phyloP scores from a whole-genome alignment of 2,888 invertebrate species.

The Dicyrtoma fusca region DNA sequence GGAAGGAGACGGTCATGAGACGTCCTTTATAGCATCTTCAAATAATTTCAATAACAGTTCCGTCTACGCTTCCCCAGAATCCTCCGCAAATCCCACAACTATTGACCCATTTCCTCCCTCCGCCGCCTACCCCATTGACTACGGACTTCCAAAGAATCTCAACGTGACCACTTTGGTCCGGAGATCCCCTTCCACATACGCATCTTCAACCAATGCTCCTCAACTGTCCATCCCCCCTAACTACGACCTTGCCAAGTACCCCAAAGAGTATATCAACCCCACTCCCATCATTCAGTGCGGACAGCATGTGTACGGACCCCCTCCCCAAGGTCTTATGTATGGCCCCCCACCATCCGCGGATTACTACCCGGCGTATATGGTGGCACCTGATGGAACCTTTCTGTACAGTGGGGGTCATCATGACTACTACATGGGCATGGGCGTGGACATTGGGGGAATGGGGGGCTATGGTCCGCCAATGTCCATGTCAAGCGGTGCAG shows the following conservation, averaged over 20 bases:
- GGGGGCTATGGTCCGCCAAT: slow-evolving; percentile 7
- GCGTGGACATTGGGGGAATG: not conserved
- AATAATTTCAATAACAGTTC: slow-evolving; percentile 40
- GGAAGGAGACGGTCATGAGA: slow-evolving; percentile 54
- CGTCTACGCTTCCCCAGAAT: slow-evolving; percentile 32
- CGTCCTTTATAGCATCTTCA: slow-evolving; percentile 38
- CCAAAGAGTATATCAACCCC: slow-evolving; percentile 55
- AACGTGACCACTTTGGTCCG: slow-evolving; percentile 58
- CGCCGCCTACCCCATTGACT: slow-evolving; percentile 45
- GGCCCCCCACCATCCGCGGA: slow-evolving; percentile 22
- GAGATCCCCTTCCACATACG: slow-evolving; percentile 76
- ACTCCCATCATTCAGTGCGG: slow-evolving; percentile 15
- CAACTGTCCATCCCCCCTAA: slow-evolving; percentile 45
- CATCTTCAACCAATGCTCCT: slow-evolving; percentile 63
- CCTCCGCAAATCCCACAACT: slow-evolving; percentile 20
- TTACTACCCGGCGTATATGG: slow-evolving; percentile 35
- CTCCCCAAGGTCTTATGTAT: slow-evolving; percentile 12
- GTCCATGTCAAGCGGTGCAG: not conserved
- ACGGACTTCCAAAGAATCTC: slow-evolving; percentile 38
- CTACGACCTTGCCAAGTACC: slow-evolving; percentile 56
- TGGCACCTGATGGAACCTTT: slow-evolving; percentile 27
- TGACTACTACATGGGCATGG: slow-evolving; percentile 22
- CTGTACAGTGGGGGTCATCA: slow-evolving; percentile 5
- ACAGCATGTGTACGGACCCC: slow-evolving; percentile 12
- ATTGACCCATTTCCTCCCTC: slow-evolving; percentile 33